Conservation (phyloP, 1,140 invertebrate genomes). For the Globodera rostochiensis region DNA sequence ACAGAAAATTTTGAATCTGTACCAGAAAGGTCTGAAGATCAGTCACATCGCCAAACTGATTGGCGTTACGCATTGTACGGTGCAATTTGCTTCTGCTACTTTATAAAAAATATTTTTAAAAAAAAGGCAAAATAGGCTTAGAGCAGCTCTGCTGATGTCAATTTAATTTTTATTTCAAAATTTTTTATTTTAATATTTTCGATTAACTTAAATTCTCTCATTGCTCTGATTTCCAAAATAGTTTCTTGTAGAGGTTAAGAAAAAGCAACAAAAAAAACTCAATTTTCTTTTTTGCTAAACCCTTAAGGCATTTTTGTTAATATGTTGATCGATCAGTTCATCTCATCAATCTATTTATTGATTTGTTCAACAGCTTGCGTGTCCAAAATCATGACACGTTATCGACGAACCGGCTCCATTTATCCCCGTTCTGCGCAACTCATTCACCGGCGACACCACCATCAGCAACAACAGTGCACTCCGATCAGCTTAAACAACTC, state of each 20-base stretch:
- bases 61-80: constrained; percentile 47
- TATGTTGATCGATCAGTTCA: no score
- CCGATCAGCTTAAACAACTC: not conserved
- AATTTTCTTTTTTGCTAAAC: not conserved
- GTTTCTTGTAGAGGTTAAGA: not conserved
- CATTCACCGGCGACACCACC: constrained; percentile 1
- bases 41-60: constrained; percentile 54
- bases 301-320: no score
- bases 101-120: no score
- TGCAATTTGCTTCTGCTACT: not conserved
- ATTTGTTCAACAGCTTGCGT: constrained; percentile 38
- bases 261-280: not conserved
- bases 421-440: constrained; percentile 37
- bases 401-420: constrained; percentile 50
- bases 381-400: constrained; percentile 56
- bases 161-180: no score
- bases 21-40: constrained; percentile 52
- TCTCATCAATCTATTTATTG: not conserved
- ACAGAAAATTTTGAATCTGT: constrained; percentile 49
- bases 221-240: no score
- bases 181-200: no score
- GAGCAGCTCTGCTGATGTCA: no score
- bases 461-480: not conserved
- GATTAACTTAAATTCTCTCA: no score
- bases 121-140: no score